A percentile compares a stretch with the other conserved stretches of the same genome.
Conservation (phyloP, 2,888 invertebrate genomes). For the Lucinisca nassula region DNA sequence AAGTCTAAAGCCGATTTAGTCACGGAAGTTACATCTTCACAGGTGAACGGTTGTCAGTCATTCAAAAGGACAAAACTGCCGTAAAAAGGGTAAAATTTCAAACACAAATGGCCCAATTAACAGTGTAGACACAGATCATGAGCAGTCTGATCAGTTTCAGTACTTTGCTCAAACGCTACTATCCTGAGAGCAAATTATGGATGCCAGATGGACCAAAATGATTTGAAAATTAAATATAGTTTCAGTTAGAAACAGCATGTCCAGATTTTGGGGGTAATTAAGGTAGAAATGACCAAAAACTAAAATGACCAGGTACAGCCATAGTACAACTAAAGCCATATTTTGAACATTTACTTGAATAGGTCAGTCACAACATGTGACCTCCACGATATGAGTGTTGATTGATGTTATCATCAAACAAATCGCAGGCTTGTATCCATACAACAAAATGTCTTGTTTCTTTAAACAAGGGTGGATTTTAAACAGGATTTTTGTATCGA, state of each 20-base stretch:
- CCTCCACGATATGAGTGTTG: not conserved
- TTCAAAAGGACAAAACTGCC: not conserved
- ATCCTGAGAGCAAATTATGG: too few species aligned
- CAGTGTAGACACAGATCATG: too few species aligned
- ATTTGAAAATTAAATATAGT: too few species aligned
- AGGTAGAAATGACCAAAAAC: not conserved
- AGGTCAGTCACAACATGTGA: not conserved
- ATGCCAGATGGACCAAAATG: too few species aligned
- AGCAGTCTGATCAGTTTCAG: too few species aligned
- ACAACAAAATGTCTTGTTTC: slow-evolving; percentile 9
- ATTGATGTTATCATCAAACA: slow-evolving; percentile 5
- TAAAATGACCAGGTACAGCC: not conserved
- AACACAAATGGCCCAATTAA: too few species aligned
- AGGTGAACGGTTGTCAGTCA: not conserved
- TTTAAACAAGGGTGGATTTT: not conserved
- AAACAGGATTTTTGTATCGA: not conserved
- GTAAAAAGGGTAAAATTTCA: not conserved
- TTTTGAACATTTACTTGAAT: not conserved
- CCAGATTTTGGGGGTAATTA: not conserved
- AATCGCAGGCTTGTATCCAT: not conserved
- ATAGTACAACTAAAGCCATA: not conserved
- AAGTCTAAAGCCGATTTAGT: not conserved
- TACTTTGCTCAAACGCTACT: too few species aligned
- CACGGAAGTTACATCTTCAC: not conserved
- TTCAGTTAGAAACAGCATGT: too few species aligned